These are phyloP conservation scores for Leucoma salicis DNA, from an alignment of 2,888 invertebrate genomes.

Conservation along the genomic window DNA sequence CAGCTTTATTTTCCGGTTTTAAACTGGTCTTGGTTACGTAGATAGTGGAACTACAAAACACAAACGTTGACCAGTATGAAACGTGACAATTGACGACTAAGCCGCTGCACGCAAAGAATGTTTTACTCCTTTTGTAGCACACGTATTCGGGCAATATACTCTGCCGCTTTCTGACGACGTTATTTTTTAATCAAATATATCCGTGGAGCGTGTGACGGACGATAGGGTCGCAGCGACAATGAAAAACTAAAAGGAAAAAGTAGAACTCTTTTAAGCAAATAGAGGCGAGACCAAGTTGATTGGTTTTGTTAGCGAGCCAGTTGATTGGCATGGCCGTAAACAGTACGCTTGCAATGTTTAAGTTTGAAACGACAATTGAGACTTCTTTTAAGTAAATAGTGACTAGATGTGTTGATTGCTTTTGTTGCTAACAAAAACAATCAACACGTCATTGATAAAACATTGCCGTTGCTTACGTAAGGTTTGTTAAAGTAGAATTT, in stretches of 20 bases:
- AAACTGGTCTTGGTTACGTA: conserved; percentile 51
- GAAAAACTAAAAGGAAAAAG: conserved; percentile 79
- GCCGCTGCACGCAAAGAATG: conserved; percentile 57
- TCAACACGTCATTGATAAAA: no score
- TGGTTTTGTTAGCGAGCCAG: conserved; percentile 81
- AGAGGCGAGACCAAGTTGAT: conserved; percentile 82
- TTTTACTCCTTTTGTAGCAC: conserved; percentile 73
- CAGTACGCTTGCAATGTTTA: conserved; percentile 76
- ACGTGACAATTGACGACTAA: conserved; percentile 79
- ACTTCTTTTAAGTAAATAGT: conserved; percentile 61
- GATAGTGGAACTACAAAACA: conserved; percentile 74
- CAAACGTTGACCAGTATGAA: conserved; percentile 51
- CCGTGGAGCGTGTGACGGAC: conserved; percentile 78
- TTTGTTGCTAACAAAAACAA: conserved; percentile 39
- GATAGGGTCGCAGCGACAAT: conserved; percentile 77
- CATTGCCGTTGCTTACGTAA: conserved; percentile 31
- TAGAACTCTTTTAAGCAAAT: conserved; percentile 79
- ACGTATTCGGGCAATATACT: conserved; percentile 53
- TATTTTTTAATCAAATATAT: conserved; percentile 84
- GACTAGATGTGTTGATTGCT: conserved; percentile 53
- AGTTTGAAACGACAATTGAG: conserved; percentile 76
- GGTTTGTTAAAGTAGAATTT: conserved; percentile 18
- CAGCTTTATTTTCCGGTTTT: conserved; percentile 33
- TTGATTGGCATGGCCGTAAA: conserved; percentile 80
- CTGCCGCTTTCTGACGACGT: conserved; percentile 80